phyloP scores from a whole-genome alignment of 2,888 invertebrate species.

The Watsonalla cultraria region DNA sequence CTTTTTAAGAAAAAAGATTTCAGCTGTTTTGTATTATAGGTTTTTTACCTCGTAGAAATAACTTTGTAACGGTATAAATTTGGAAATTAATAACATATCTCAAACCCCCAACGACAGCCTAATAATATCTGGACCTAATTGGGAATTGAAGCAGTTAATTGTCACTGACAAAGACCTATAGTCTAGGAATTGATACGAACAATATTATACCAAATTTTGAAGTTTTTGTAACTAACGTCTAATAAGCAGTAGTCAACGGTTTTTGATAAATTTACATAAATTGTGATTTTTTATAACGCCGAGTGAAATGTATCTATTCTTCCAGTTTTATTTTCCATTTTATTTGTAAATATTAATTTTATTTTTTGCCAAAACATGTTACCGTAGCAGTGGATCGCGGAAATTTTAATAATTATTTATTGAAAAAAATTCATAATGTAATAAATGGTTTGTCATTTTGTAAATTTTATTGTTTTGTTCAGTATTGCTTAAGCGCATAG shows the following conservation, averaged over 20 bases:
- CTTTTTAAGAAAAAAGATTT: constrained; percentile 4
- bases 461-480: constrained; percentile 77
- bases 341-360: constrained; percentile 66
- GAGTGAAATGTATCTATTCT: neutral
- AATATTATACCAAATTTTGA: constrained; percentile 14
- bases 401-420: constrained; percentile 29
- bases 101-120: neutral
- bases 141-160: constrained; percentile 16
- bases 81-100: neutral
- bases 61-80: neutral
- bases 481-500: constrained; percentile 72
- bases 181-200: constrained; percentile 46
- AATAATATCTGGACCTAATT: constrained; percentile 18
- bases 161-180: constrained; percentile 17
- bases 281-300: constrained; percentile 3
- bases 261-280: constrained; percentile 59
- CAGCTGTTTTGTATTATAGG: neutral
- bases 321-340: constrained; percentile 11
- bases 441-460: constrained; percentile 54
- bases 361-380: constrained; percentile 57
- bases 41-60: neutral
- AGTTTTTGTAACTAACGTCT: constrained; percentile 14
- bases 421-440: constrained; percentile 31
- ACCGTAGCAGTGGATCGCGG: constrained; percentile 34
- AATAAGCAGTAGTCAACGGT: constrained; percentile 25